These are phyloP conservation scores for Trematocara marginatum DNA, from an alignment of 2,113 vertebrate genomes.

Conservation along the genomic window DNA sequence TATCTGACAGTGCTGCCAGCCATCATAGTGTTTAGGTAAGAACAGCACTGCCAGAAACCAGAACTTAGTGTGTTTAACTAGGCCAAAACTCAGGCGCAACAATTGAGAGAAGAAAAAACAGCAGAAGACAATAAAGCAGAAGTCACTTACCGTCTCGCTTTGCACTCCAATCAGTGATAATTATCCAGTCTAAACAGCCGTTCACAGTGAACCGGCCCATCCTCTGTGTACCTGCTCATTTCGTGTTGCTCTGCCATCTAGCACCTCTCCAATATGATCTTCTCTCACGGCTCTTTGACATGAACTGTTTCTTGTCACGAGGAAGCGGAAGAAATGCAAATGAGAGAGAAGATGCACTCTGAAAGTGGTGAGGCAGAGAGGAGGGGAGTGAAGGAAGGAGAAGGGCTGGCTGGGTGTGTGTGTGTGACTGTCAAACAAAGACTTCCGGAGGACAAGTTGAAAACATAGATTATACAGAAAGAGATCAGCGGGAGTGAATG, in stretches of 20 bases:
- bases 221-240: not conserved
- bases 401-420: conserved; percentile 4
- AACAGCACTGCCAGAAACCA: not conserved
- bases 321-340: conserved; percentile 66
- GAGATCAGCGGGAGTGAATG: conserved; percentile 5
- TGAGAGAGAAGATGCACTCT: conserved; percentile 56
- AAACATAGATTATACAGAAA: conserved; percentile 23
- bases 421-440: conserved; percentile 55
- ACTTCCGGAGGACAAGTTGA: conserved; percentile 56
- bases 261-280: not conserved
- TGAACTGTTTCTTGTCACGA: conserved; percentile 42
- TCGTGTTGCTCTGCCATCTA: not conserved
- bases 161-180: not conserved
- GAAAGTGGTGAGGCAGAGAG: conserved; percentile 57
- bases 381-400: conserved; percentile 56
- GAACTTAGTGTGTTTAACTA: not conserved
- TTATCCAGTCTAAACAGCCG: not conserved
- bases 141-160: conserved; percentile 25
- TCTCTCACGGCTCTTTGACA: conserved; percentile 24
- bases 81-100: not conserved
- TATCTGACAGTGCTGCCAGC: not conserved
- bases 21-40: not conserved
- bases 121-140: not conserved
- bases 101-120: not conserved
- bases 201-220: not conserved